phyloP scores from a whole-genome alignment of 2,888 invertebrate species.

The Lacanobia wlatinum region DNA sequence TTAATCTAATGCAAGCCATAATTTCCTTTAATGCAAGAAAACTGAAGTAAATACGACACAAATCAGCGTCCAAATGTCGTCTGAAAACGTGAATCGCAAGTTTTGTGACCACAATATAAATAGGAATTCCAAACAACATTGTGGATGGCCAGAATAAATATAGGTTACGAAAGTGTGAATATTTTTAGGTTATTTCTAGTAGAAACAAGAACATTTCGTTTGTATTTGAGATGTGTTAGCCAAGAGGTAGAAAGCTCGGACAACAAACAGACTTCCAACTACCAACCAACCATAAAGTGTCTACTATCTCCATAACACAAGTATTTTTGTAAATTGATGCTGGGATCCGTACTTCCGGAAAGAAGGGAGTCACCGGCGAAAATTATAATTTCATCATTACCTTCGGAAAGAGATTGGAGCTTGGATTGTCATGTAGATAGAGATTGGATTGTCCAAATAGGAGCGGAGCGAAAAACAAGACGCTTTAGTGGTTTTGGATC shows the following conservation, averaged over 20 bases:
- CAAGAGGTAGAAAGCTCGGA: neutral
- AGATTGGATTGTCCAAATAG: no score
- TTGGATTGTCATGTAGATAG: no score
- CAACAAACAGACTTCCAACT: neutral
- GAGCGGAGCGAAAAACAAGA: neutral
- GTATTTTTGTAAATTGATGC: neutral
- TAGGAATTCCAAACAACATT: slow-evolving; percentile 55
- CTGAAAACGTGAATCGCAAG: slow-evolving; percentile 44
- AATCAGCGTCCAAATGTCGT: slow-evolving; percentile 31
- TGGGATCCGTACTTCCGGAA: neutral
- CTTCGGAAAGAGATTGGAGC: no score
- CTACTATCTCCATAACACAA: neutral
- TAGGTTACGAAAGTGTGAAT: slow-evolving; percentile 64
- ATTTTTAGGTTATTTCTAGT: slow-evolving; percentile 57
- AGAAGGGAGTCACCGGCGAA: neutral
- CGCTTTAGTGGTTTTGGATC: neutral
- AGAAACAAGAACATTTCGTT: slow-evolving; percentile 25
- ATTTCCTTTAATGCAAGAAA: slow-evolving; percentile 18
- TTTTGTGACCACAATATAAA: slow-evolving; percentile 59
- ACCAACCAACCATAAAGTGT: neutral
- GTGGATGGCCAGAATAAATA: slow-evolving; percentile 56
- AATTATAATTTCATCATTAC: slow-evolving; percentile 4
- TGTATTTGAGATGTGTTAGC: slow-evolving; percentile 7
- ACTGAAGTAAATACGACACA: slow-evolving; percentile 30
- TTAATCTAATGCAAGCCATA: slow-evolving; percentile 18